Evolutionary conservation across 2,888 invertebrate genomes (phyloP).

Genomic region (Galeruca laticollis): DNA sequence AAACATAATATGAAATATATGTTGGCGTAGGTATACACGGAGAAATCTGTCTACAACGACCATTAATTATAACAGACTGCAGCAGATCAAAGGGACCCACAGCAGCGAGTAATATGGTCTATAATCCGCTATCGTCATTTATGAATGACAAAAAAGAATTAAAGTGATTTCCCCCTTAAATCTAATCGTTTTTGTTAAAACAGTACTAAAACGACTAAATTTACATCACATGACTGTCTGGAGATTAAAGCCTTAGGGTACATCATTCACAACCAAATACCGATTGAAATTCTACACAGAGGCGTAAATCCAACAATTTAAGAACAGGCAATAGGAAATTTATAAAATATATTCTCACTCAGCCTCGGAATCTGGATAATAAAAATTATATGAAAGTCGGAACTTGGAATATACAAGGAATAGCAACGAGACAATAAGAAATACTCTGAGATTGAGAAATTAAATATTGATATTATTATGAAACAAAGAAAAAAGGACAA

Average conservation of each 20-base stretch:
- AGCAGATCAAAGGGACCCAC: conserved; percentile 9
- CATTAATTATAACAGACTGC: conserved; percentile 5
- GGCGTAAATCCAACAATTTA: not conserved
- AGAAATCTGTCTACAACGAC: conserved; percentile 11
- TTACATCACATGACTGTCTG: conserved; percentile 26
- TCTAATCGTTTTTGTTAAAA: conserved; percentile 24
- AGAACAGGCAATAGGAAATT: too few species aligned
- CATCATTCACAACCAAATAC: conserved; percentile 8
- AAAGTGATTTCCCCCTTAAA: conserved; percentile 4
- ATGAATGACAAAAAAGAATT: not conserved
- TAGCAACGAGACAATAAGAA: too few species aligned
- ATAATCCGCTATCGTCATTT: not conserved
- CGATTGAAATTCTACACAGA: conserved; percentile 9
- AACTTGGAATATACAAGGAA: too few species aligned
- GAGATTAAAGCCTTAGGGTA: conserved; percentile 27
- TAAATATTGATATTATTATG: too few species aligned
- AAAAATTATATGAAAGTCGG: too few species aligned
- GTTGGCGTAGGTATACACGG: conserved; percentile 2
- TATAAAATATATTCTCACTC: too few species aligned
- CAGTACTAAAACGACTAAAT: conserved; percentile 16
- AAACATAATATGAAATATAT: conserved; percentile 13
- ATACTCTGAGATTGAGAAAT: too few species aligned
- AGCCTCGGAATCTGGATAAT: too few species aligned
- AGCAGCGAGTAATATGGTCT: conserved; percentile 5
- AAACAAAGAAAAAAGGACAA: too few species aligned